Evolutionary conservation across 2,797 vertebrate species (phyloP).

Genomic region (Silurus lanzhouensis): DNA sequence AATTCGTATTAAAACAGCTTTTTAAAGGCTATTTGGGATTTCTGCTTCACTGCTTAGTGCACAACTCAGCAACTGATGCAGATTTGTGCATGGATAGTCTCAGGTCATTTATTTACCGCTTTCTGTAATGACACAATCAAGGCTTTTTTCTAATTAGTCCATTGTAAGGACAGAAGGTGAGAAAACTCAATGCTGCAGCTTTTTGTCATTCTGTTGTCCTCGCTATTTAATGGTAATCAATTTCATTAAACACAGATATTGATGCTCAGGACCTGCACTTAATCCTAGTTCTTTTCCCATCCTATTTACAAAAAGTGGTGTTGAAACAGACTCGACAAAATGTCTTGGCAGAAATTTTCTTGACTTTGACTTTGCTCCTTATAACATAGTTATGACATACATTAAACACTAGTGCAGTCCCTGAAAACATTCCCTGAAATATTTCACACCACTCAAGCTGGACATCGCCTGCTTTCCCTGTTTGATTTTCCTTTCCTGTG

Average conservation of each 20-base stretch:
- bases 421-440: not conserved
- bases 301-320: conserved; percentile 33
- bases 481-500: conserved; percentile 50
- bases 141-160: conserved; percentile 60
- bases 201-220: conserved; percentile 52
- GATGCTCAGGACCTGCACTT: conserved; percentile 50
- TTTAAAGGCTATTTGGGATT: conserved; percentile 50
- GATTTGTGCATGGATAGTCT: conserved; percentile 60
- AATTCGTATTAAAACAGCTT: conserved; percentile 53
- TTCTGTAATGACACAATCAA: conserved; percentile 60
- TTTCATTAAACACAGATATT: conserved; percentile 58
- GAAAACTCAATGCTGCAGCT: conserved; percentile 56
- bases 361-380: not conserved
- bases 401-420: not conserved
- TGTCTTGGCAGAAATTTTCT: not conserved
- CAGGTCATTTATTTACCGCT: conserved; percentile 61
- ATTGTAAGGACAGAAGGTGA: conserved; percentile 53
- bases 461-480: conserved; percentile 41
- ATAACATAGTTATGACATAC: not conserved
- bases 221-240: conserved; percentile 55
- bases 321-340: conserved; percentile 18
- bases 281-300: conserved; percentile 42
- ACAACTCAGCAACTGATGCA: conserved; percentile 54
- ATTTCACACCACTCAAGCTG: conserved; percentile 9
- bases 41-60: conserved; percentile 56